Conservation (phyloP, 2,888 invertebrate species). For the Noctuana brunneofusca region DNA sequence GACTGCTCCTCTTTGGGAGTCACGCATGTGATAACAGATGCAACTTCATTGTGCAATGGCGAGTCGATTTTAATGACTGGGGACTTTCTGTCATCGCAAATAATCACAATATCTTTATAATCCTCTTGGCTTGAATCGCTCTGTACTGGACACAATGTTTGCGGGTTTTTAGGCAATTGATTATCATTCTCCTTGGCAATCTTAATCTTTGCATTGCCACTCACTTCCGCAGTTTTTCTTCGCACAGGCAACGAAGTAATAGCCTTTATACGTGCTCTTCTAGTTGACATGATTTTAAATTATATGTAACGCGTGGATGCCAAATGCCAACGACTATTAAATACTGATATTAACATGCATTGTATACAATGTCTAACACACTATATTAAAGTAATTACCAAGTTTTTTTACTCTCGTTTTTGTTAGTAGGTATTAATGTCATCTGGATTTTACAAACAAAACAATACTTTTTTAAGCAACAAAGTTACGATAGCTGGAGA, state of each 20-base stretch:
- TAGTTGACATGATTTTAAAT: conserved; percentile 79
- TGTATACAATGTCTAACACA: too few relatives aligned
- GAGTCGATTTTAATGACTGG: conserved; percentile 34
- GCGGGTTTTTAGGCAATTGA: conserved; percentile 51
- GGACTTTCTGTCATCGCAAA: conserved; percentile 40
- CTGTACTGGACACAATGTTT: conserved; percentile 42
- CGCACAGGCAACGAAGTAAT: conserved; percentile 86
- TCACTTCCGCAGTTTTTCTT: conserved; percentile 62
- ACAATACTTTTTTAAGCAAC: too few relatives aligned
- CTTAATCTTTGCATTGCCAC: conserved; percentile 48
- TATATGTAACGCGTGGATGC: not conserved
- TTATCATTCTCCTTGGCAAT: conserved; percentile 49
- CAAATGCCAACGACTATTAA: too few relatives aligned
- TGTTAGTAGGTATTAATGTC: too few relatives aligned
- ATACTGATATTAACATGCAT: not conserved
- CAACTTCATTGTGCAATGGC: conserved; percentile 11
- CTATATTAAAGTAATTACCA: too few relatives aligned
- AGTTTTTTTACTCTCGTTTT: too few relatives aligned
- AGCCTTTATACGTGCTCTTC: conserved; percentile 89
- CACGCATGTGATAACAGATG: conserved; percentile 14
- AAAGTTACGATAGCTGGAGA: too few relatives aligned
- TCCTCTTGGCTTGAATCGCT: not conserved
- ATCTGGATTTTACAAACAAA: too few relatives aligned
- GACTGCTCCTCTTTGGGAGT: conserved; percentile 13
- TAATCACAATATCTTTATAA: conserved; percentile 33